Evolutionary conservation across 53 echinoderm and acorn worm species (phyloP).

Genomic region (Mesocentrotus franciscanus): DNA sequence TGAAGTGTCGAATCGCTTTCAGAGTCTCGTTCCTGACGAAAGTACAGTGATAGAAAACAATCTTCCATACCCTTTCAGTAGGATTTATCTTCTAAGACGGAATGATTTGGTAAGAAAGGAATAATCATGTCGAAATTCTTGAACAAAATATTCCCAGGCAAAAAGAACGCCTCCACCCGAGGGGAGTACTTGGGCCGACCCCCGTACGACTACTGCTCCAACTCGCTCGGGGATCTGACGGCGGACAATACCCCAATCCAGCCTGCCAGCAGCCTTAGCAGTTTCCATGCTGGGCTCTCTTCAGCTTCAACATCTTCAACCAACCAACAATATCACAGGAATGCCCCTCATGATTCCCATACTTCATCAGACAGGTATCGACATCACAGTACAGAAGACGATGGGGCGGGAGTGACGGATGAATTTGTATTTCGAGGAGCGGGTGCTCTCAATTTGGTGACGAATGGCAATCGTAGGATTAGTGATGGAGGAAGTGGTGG

Average conservation of each 20-base stretch:
- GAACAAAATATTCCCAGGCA: conserved; percentile 47
- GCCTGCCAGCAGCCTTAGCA: conserved; percentile 50
- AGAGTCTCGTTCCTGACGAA: neutral
- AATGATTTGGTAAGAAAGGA: conserved; percentile 50
- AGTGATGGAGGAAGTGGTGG: conserved; percentile 51
- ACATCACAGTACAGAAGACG: conserved; percentile 60
- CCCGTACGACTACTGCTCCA: conserved; percentile 17
- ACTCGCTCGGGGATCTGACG: conserved; percentile 62
- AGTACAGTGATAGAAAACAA: neutral
- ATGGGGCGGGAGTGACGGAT: conserved; percentile 44
- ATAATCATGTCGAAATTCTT: conserved; percentile 59
- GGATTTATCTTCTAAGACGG: conserved; percentile 24
- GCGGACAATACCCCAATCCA: conserved; percentile 51
- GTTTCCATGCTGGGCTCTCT: conserved; percentile 48
- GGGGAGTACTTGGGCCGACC: conserved; percentile 47
- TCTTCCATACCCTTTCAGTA: neutral
- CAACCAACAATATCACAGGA: conserved; percentile 54
- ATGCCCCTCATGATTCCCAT: neutral
- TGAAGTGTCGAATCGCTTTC: neutral
- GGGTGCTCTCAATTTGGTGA: conserved; percentile 47
- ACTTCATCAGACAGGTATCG: conserved; percentile 54
- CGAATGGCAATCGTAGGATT: conserved; percentile 63
- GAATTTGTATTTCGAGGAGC: conserved; percentile 64
- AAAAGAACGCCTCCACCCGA: conserved; percentile 55
- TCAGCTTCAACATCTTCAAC: neutral